phyloP scores from a whole-genome alignment of 2,888 invertebrate genomes.

The Agrotis ipsilon region DNA sequence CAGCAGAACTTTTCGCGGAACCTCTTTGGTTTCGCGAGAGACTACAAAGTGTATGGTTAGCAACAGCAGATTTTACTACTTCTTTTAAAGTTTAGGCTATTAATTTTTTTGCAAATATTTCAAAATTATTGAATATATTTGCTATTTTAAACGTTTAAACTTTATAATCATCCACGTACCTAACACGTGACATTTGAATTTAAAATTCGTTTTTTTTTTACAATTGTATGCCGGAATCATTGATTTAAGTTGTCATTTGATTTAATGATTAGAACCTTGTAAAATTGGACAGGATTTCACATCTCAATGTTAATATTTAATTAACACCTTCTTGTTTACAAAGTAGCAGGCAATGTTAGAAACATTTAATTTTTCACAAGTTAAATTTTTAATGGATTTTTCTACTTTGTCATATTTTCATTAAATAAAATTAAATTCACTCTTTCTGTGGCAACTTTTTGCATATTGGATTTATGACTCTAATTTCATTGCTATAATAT shows the following conservation, averaged over 20 bases:
- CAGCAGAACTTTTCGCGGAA: conserved; percentile 56
- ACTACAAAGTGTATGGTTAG: conserved; percentile 38
- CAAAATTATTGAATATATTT: no score
- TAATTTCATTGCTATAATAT: not conserved
- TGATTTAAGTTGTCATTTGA: conserved; percentile 41
- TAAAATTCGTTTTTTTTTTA: conserved; percentile 4
- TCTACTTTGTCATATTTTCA: not conserved
- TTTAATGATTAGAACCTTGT: not conserved
- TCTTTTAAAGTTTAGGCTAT: no score
- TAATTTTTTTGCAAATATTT: no score
- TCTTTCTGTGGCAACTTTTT: no score
- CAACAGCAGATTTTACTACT: conserved; percentile 27
- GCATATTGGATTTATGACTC: no score
- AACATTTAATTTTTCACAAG: not conserved
- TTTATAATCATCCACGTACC: no score
- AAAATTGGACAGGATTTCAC: not conserved
- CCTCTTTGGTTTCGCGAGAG: conserved; percentile 39
- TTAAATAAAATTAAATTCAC: no score
- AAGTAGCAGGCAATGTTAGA: not conserved
- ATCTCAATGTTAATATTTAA: conserved; percentile 4
- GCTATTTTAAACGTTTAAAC: no score
- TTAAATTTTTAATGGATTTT: not conserved
- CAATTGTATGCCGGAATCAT: conserved; percentile 5
- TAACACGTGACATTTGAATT: conserved; percentile 21
- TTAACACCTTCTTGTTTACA: not conserved